Evolutionary conservation across 92 coral and sea anemone species (phyloP).

Genomic region (Actinernus sp.): DNA sequence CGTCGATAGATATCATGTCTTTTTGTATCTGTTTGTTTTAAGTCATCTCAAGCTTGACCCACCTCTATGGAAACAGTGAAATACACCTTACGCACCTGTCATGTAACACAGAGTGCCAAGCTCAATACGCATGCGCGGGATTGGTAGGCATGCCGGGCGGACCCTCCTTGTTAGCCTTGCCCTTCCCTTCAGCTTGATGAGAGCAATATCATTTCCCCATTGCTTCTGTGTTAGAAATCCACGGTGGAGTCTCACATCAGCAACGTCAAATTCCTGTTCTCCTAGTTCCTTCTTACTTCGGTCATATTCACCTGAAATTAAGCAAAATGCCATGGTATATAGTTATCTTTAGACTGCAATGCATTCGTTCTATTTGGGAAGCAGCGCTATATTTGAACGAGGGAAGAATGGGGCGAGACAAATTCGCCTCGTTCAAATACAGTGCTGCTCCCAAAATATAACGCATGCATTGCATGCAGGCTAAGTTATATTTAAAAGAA

Average conservation of each 20-base stretch:
- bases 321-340: neutral
- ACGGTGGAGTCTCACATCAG: slow-evolving; percentile 37
- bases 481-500: no score
- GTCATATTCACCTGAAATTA: slow-evolving; percentile 41
- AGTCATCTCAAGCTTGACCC: no score
- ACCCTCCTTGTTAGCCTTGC: slow-evolving; percentile 1
- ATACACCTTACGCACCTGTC: slow-evolving; percentile 45
- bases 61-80: no score
- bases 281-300: slow-evolving; percentile 49
- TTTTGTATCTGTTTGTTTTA: no score
- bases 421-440: no score
- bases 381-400: no score
- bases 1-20: no score
- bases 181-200: slow-evolving; percentile 13
- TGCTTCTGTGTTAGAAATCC: slow-evolving; percentile 15
- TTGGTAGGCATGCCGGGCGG: slow-evolving; percentile 28
- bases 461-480: no score
- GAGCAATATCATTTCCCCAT: slow-evolving; percentile 27
- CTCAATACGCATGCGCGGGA: neutral
- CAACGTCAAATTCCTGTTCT: slow-evolving; percentile 37
- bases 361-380: no score
- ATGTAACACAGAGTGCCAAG: slow-evolving; percentile 22
- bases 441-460: no score
- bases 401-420: no score
- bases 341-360: no score